Evolutionary conservation across 2,888 invertebrate genomes (phyloP).

Genomic region (Apotomis betuletana): DNA sequence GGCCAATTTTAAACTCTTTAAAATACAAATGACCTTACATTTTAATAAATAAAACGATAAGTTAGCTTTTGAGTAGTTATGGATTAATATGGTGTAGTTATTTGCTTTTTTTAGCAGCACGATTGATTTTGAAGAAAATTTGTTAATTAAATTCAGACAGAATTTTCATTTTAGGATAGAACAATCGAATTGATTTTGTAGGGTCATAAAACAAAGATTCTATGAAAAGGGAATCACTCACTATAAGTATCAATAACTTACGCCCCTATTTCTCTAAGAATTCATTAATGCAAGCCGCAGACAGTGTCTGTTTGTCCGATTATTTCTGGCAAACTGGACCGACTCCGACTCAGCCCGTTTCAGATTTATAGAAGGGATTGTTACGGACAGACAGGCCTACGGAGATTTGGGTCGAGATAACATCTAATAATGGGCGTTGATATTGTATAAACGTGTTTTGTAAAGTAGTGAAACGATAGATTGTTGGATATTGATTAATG

Average conservation of each 20-base stretch:
- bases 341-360: constrained; percentile 36
- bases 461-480: neutral
- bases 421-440: constrained; percentile 31
- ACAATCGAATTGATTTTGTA: too few species aligned
- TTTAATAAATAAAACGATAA: too few species aligned
- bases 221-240: too few species aligned
- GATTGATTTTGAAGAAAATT: too few species aligned
- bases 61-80: too few species aligned
- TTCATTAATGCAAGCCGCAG: constrained; percentile 21
- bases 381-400: constrained; percentile 36
- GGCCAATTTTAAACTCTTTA: too few species aligned
- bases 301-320: constrained; percentile 37
- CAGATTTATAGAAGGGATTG: constrained; percentile 40
- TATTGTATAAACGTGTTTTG: constrained; percentile 21
- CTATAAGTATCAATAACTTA: neutral
- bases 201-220: too few species aligned
- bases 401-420: constrained; percentile 40
- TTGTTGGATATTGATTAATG: constrained; percentile 11
- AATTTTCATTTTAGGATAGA: too few species aligned
- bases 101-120: too few species aligned
- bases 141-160: too few species aligned
- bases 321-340: constrained; percentile 36
- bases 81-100: too few species aligned
- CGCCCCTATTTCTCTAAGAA: constrained; percentile 13
- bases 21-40: too few species aligned